phyloP scores from a whole-genome alignment of 2,113 vertebrate species.

The Papio anubis region DNA sequence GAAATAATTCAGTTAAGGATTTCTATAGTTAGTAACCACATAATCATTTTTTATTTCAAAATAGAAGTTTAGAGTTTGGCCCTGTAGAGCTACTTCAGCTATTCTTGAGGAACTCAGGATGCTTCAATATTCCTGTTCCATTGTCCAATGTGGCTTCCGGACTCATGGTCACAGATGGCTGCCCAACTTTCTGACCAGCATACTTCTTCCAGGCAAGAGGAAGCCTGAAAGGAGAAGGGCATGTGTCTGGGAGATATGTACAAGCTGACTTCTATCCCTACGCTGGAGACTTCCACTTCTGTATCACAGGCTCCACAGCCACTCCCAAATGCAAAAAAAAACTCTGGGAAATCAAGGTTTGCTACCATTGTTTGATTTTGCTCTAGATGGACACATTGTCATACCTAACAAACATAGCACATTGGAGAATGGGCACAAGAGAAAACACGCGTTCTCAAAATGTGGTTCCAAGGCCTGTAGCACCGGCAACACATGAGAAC shows the following conservation, averaged over 20 bases:
- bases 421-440: background rate
- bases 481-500: background rate
- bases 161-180: background rate
- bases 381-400: background rate
- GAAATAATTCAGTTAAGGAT: background rate
- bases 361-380: background rate
- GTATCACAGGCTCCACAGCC: fast-evolving
- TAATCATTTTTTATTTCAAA: background rate
- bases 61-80: background rate
- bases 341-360: background rate
- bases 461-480: background rate
- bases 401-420: background rate
- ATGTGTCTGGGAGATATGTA: background rate
- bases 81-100: background rate
- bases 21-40: background rate
- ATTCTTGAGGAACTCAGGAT: background rate
- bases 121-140: background rate
- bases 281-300: background rate
- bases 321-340: background rate
- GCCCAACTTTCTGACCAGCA: background rate
- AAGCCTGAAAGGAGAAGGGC: background rate
- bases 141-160: background rate
- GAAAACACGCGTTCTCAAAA: background rate
- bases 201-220: background rate
- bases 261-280: fast-evolving